A percentile compares a stretch with the other conserved stretches of the same genome.
phyloP scores from a whole-genome alignment of 30 jellyfish, hydroid and myxozoan species.

The Catostylus mosaicus region DNA sequence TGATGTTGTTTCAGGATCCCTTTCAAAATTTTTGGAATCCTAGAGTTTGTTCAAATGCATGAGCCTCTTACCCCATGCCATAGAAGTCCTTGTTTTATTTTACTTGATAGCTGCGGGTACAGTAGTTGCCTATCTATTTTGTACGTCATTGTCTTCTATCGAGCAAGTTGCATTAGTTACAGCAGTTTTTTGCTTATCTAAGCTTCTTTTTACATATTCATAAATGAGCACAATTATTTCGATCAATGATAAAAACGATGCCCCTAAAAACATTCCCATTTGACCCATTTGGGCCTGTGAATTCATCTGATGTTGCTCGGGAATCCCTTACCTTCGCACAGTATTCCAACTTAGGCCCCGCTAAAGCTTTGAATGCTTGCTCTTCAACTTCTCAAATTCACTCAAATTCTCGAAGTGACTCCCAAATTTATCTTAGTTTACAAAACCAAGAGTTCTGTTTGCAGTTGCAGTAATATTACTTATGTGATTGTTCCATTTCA shows the following conservation, averaged over 20 bases:
- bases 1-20: constrained; percentile 26
- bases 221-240: constrained; percentile 5
- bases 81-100: no score
- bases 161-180: no score
- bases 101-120: no score
- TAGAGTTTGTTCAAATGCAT: no score
- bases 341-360: constrained; percentile 22
- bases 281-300: constrained; percentile 37
- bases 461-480: constrained; percentile 34
- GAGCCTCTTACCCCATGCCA: no score
- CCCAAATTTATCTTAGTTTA: constrained; percentile 15
- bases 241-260: constrained; percentile 19
- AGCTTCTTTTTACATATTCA: not conserved
- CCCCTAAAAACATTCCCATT: constrained; percentile 46
- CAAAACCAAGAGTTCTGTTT: constrained; percentile 31
- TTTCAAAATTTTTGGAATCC: no score
- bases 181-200: no score
- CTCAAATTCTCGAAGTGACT: constrained; percentile 30
- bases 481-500: constrained; percentile 37
- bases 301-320: constrained; percentile 29
- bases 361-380: constrained; percentile 32
- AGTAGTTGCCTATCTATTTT: no score
- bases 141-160: no score
- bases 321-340: constrained; percentile 22
- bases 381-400: constrained; percentile 23